A percentile compares a stretch with the other conserved stretches of the same genome.
These are phyloP conservation scores for Poeciliopsis infans DNA, from an alignment of 2,797 vertebrate genomes.

Conservation along the genomic window DNA sequence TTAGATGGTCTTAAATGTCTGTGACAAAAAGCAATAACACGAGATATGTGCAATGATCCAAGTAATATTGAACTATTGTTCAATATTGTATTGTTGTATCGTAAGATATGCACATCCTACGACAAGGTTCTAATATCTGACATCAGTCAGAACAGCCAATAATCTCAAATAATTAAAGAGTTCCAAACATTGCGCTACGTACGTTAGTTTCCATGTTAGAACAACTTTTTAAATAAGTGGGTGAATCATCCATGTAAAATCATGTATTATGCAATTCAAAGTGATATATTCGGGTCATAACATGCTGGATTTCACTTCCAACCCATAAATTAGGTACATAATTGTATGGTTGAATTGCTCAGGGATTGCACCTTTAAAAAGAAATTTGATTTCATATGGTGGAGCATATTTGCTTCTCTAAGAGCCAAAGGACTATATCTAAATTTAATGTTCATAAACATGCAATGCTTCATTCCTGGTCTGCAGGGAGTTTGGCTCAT, in stretches of 20 bases:
- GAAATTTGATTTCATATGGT: background rate
- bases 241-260: conserved; percentile 18
- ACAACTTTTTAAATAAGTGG: background rate
- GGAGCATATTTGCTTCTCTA: background rate
- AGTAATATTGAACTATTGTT: background rate
- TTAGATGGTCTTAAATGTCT: background rate
- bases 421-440: background rate
- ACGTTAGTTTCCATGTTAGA: background rate
- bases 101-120: background rate
- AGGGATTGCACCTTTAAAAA: background rate
- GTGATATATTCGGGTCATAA: conserved; percentile 55
- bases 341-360: conserved; percentile 14
- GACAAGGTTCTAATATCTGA: background rate
- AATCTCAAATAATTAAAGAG: background rate
- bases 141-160: background rate
- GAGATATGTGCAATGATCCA: background rate
- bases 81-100: background rate
- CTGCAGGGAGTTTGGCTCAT: background rate
- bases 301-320: conserved; percentile 9
- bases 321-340: conserved; percentile 34
- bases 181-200: background rate
- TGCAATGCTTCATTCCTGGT: background rate
- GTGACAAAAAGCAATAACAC: background rate
- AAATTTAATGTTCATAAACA: conserved; percentile 8
- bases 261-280: conserved; percentile 27